phyloP scores from a whole-genome alignment of 64 coral and sea anemone genomes.

The Hydrozoanthus tunicans region DNA sequence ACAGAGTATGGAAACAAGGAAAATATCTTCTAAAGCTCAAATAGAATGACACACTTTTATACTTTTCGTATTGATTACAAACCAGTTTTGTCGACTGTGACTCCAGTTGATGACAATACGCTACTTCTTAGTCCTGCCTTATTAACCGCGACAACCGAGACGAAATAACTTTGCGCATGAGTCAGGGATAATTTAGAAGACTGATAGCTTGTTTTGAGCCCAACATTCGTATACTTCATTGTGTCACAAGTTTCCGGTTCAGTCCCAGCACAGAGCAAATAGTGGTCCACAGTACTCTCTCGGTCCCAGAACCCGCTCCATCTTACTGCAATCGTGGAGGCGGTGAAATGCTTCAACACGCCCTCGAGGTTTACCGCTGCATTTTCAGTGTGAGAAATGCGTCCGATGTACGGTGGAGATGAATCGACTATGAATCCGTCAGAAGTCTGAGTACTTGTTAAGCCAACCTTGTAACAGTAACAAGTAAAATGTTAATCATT shows the following conservation, averaged over 20 bases:
- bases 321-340: constrained; percentile 65
- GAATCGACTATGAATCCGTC: constrained; percentile 91
- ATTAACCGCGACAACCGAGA: constrained; percentile 35
- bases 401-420: constrained; percentile 69
- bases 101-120: constrained; percentile 67
- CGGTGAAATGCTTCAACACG: constrained; percentile 41
- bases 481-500: background rate
- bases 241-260: constrained; percentile 60
- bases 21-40: background rate
- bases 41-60: background rate
- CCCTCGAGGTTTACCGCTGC: constrained; percentile 23
- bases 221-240: constrained; percentile 49
- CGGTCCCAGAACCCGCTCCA: constrained; percentile 86
- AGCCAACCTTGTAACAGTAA: constrained; percentile 36
- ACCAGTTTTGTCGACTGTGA: constrained; percentile 89
- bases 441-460: constrained; percentile 58
- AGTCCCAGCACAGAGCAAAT: constrained; percentile 77
- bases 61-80: background rate
- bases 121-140: constrained; percentile 65
- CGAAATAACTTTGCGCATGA: constrained; percentile 27
- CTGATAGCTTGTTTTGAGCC: constrained; percentile 51
- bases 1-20: background rate
- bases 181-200: background rate
- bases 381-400: constrained; percentile 62
- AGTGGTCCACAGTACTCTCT: constrained; percentile 67